Conservation (phyloP, 2,797 vertebrate species). For the Onychomys arenicola region DNA sequence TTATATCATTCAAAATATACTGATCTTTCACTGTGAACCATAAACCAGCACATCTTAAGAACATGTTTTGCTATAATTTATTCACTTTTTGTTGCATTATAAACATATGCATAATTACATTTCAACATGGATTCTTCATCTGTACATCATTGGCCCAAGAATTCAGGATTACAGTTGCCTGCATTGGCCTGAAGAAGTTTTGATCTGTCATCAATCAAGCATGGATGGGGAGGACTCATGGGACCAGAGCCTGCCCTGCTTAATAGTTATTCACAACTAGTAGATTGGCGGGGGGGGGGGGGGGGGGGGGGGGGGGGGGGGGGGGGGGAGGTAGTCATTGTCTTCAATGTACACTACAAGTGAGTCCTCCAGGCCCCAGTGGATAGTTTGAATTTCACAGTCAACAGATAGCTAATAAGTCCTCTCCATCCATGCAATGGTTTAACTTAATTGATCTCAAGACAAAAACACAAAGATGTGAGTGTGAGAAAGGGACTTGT, state of each 20-base stretch:
- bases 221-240: not conserved
- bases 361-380: not conserved
- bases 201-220: not conserved
- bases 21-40: not conserved
- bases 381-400: not conserved
- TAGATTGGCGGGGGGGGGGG: not conserved
- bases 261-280: not conserved
- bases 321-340: not conserved
- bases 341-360: not conserved
- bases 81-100: conserved; percentile 17
- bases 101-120: conserved; percentile 2
- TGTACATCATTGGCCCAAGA: not conserved
- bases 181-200: not conserved
- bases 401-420: not conserved
- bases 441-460: not conserved
- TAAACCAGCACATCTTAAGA: conserved; percentile 10
- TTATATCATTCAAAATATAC: not conserved
- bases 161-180: not conserved
- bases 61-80: not conserved
- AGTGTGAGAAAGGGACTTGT: not conserved
- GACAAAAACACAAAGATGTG: not conserved
- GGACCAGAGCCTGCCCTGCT: not conserved
- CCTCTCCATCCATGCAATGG: too few relatives aligned
- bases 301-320: too few relatives aligned
- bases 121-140: conserved; percentile 7